These are phyloP conservation scores for Fopius arisanus DNA, from an alignment of 1,140 invertebrate species.

Conservation along the genomic window DNA sequence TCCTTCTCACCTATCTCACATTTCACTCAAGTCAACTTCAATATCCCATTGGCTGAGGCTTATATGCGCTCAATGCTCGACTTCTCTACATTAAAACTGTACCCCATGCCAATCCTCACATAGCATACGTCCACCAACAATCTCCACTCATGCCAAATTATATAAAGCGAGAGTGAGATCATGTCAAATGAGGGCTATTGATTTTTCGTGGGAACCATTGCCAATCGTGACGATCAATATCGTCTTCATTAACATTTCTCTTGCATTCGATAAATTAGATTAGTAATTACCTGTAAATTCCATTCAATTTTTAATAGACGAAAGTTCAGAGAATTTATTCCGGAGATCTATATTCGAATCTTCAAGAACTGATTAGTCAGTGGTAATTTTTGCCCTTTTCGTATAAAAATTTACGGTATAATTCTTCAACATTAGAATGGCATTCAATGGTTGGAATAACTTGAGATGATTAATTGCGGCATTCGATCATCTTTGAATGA, in stretches of 20 bases:
- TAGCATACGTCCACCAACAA: neutral
- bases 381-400: too few relatives aligned
- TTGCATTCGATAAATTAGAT: neutral
- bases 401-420: too few relatives aligned
- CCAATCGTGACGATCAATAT: neutral
- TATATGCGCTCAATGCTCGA: constrained; percentile 21
- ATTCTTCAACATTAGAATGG: too few relatives aligned
- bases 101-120: neutral
- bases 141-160: neutral
- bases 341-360: too few relatives aligned
- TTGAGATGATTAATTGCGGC: too few relatives aligned
- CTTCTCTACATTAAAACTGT: constrained; percentile 14
- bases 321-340: too few relatives aligned
- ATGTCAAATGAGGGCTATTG: neutral
- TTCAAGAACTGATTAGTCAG: too few relatives aligned
- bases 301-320: neutral
- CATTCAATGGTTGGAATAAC: too few relatives aligned
- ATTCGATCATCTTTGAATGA: too few relatives aligned
- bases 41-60: neutral
- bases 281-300: neutral
- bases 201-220: neutral
- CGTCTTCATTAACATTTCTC: neutral
- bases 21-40: constrained; percentile 36
- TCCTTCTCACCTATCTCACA: constrained; percentile 44
- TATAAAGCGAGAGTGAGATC: neutral